Conservation (phyloP, 2,113 vertebrate genomes). For the Phaethon lepturus region DNA sequence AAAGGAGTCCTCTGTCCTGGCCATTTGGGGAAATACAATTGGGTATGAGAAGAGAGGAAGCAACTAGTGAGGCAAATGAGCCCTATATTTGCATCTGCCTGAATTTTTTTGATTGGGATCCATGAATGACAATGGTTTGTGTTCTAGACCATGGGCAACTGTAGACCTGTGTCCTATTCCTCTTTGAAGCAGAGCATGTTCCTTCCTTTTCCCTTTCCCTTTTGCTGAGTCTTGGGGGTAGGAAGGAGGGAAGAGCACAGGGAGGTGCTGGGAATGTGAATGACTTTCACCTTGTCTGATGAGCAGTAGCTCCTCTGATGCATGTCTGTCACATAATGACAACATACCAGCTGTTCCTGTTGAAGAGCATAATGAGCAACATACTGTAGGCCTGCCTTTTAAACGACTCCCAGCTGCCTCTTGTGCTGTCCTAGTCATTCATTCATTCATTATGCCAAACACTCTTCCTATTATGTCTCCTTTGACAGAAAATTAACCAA, state of each 20-base stretch:
- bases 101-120: neutral
- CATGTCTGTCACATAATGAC: conserved; percentile 14
- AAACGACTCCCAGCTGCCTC: conserved; percentile 47
- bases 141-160: neutral
- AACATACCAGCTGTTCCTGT: conserved; percentile 34
- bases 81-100: neutral
- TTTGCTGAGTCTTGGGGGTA: neutral
- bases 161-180: neutral
- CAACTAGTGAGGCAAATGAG: neutral
- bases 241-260: neutral
- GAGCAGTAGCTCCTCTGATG: conserved; percentile 26
- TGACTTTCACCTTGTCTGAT: conserved; percentile 38
- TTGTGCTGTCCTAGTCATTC: conserved; percentile 42
- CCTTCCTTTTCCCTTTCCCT: neutral
- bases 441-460: conserved; percentile 41
- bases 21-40: neutral
- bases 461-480: conserved; percentile 28
- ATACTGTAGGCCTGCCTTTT: conserved; percentile 56
- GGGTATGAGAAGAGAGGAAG: neutral
- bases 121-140: neutral
- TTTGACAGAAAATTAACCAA: conserved; percentile 54
- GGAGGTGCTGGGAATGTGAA: neutral
- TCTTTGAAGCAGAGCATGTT: neutral
- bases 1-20: neutral
- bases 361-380: conserved; percentile 44